Conservation (phyloP, 2,797 vertebrate genomes). For the Myotis vivesi region DNA sequence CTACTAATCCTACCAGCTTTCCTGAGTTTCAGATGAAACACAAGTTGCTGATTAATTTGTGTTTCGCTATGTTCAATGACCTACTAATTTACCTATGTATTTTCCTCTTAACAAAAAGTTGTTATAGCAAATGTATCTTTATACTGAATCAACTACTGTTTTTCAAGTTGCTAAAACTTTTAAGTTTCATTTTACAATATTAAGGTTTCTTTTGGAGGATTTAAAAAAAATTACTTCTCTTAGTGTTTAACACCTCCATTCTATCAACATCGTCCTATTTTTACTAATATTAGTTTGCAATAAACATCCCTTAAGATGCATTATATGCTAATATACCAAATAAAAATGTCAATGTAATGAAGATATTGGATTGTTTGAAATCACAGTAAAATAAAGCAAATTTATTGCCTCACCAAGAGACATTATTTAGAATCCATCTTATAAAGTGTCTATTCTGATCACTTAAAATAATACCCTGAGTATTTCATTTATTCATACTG, state of each 20-base stretch:
- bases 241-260: slow-evolving; percentile 31
- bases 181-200: slow-evolving; percentile 34
- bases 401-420: slow-evolving; percentile 41
- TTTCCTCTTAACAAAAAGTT: not conserved
- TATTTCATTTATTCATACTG: slow-evolving; percentile 50
- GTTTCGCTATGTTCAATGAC: slow-evolving; percentile 35
- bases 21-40: slow-evolving; percentile 17
- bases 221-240: slow-evolving; percentile 4
- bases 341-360: slow-evolving; percentile 47
- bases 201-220: slow-evolving; percentile 17
- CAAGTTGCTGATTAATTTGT: not conserved
- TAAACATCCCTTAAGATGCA: slow-evolving; percentile 49
- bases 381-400: slow-evolving; percentile 61
- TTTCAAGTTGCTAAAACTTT: slow-evolving; percentile 33
- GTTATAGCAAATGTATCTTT: slow-evolving; percentile 4
- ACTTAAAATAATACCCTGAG: slow-evolving; percentile 40
- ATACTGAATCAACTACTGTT: not conserved
- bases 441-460: not conserved
- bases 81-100: slow-evolving; percentile 23
- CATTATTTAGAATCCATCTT: slow-evolving; percentile 15
- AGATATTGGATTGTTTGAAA: slow-evolving; percentile 38
- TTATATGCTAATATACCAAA: slow-evolving; percentile 23
- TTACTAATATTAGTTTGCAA: slow-evolving; percentile 10
- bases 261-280: not conserved
- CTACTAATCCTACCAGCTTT: not conserved